phyloP scores from a whole-genome alignment of 2,113 vertebrate genomes.

The Sminthopsis crassicaudata region DNA sequence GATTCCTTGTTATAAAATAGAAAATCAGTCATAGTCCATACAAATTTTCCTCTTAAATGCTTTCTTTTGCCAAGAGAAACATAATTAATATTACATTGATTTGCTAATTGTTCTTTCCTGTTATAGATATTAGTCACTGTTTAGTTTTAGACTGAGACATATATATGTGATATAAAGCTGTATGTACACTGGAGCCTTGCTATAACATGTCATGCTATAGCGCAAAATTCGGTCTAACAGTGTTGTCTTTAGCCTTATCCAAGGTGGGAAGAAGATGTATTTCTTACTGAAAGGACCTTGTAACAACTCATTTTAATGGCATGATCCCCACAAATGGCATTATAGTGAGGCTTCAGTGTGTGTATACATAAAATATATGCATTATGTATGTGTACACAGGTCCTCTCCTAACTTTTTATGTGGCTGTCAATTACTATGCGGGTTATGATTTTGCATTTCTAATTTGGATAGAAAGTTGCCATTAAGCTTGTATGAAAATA shows the following conservation, averaged over 20 bases:
- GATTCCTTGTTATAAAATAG: neutral
- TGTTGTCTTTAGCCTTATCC: conserved; percentile 43
- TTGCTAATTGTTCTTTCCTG: conserved; percentile 63
- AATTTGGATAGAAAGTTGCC: conserved; percentile 81
- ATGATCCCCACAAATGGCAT: conserved; percentile 12
- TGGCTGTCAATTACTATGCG: conserved; percentile 79
- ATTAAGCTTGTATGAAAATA: conserved; percentile 82
- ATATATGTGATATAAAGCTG: conserved; percentile 62
- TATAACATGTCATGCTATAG: conserved; percentile 43
- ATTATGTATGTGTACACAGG: conserved; percentile 73
- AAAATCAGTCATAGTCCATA: neutral
- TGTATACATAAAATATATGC: conserved; percentile 64
- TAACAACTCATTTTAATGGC: conserved; percentile 36
- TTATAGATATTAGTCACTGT: conserved; percentile 67
- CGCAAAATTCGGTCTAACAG: conserved; percentile 51
- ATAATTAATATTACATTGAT: conserved; percentile 55
- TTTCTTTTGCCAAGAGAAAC: conserved; percentile 49
- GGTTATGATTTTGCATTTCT: conserved; percentile 79
- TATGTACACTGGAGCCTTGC: conserved; percentile 72
- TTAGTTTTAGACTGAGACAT: conserved; percentile 69
- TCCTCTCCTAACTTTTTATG: conserved; percentile 72
- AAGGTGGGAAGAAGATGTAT: conserved; percentile 9
- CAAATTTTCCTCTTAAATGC: neutral
- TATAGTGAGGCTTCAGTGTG: conserved; percentile 65
- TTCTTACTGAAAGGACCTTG: conserved; percentile 47